Evolutionary conservation across 2,888 invertebrate genomes (phyloP).

Genomic region (Drosophila nigricruria): DNA sequence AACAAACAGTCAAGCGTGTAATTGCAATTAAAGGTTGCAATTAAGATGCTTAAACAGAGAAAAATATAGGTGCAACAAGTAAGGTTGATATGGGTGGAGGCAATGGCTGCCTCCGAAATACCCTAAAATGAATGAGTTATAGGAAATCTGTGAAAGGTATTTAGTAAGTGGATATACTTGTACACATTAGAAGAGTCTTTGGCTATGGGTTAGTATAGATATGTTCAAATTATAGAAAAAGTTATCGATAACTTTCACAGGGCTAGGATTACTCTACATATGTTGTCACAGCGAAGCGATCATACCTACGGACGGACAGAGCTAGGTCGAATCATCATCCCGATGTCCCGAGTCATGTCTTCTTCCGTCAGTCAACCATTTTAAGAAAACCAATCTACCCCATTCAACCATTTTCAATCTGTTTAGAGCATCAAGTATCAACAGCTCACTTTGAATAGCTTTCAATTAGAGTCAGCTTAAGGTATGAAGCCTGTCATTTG

Average conservation of each 20-base stretch:
- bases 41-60: conserved; percentile 44
- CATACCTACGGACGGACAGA: too few species aligned
- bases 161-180: too few species aligned
- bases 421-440: background rate
- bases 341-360: background rate
- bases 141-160: too few species aligned
- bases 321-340: background rate
- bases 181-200: background rate
- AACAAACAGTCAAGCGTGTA: conserved; percentile 63
- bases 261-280: too few species aligned
- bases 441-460: conserved; percentile 17
- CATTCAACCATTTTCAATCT: background rate
- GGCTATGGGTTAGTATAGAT: too few species aligned
- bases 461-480: background rate
- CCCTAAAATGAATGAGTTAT: conserved; percentile 12
- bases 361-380: background rate
- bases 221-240: too few species aligned
- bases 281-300: too few species aligned
- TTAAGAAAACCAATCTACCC: background rate
- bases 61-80: conserved; percentile 31
- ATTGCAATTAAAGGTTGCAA: conserved; percentile 73
- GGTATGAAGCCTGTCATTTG: background rate
- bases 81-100: conserved; percentile 3
- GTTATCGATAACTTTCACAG: background rate
- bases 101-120: background rate